Evolutionary conservation across 2,113 vertebrate genomes (phyloP).

Genomic region (Centropristis striata): DNA sequence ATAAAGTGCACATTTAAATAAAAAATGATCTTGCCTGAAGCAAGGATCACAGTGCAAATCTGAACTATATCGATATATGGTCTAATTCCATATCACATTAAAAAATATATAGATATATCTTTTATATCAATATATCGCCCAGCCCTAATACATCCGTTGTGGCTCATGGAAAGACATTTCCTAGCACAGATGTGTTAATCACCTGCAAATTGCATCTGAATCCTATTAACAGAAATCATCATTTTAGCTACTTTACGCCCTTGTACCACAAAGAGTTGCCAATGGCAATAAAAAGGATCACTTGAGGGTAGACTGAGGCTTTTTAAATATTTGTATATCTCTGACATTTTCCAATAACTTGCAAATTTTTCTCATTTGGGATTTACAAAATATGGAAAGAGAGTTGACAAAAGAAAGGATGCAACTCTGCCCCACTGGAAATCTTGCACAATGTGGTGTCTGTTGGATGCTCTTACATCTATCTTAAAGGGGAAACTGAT

Average conservation of each 20-base stretch:
- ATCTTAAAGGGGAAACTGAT: conserved; percentile 15
- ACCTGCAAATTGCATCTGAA: neutral
- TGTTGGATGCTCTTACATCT: conserved; percentile 13
- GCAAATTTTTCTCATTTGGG: neutral
- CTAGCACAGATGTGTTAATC: neutral
- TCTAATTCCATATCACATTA: too few relatives aligned
- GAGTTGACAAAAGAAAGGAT: neutral
- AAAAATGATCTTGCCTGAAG: too few relatives aligned
- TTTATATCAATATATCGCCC: too few relatives aligned
- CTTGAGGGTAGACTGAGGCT: neutral
- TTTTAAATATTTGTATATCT: neutral
- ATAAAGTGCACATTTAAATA: too few relatives aligned
- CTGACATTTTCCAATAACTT: neutral
- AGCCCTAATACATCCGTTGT: too few relatives aligned
- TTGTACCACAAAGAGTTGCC: neutral
- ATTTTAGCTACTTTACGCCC: neutral
- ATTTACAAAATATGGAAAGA: neutral
- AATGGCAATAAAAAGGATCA: neutral
- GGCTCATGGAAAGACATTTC: neutral
- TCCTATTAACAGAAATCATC: neutral
- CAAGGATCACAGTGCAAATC: too few relatives aligned
- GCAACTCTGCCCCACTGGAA: neutral
- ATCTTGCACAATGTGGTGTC: conserved; percentile 6
- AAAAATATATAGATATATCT: too few relatives aligned
- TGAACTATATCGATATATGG: too few relatives aligned